Base-by-base conservation (phyloP, 2,888 invertebrate species). In the Ptychoptera albimana region DNA sequence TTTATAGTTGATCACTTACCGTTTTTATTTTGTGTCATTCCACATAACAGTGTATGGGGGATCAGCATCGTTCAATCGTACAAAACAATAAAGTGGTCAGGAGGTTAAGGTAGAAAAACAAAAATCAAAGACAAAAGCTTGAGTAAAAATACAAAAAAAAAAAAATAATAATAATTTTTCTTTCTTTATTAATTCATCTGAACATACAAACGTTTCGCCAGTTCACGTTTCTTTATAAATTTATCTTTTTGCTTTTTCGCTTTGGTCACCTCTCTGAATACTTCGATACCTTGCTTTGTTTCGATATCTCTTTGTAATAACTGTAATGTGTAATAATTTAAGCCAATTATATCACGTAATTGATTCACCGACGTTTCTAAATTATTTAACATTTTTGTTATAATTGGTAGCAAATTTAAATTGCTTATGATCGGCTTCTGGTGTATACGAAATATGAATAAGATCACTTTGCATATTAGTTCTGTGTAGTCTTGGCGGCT, bases 311-410 rank as follows among this genome's bases (percentile, higher is more conserved):
- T 73, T 55, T 83, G 82, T 42, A 88, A 58, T 63, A 82, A 79
- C 47, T 77, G 73, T 56, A 94, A 68, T 0, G 83, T 87, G 59
- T 87, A 82, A 50, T 83, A 65, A 66, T 96, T 96, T 60, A 77
- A 82, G 5, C 92, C 93, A 39, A 88, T 74, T 55, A 77, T 71
- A 60, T 92, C 86, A 77, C 92, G 67, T 12, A 73, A 48, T 7
- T 59, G 55, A 12, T 49, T 50, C 0, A 63, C 53, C 29, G 59
- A 55, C 1, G 45, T 46, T 38, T 59, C 55, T 8, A 67, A 53
- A 31, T 55, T 48, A 4, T 36, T 49, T 2, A 63, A 53, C 4
- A 65, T 51, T 3, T 55, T 53, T 8, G 55, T 49, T 34, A 63
- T 56, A 43, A 59, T 40, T 2, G 61, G 58, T 48, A 85, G 63